Percentiles rank a stretch among this genome's conserved stretches.
These are phyloP conservation scores for Lepidocolaptes lacrymiger DNA, from an alignment of 2,797 vertebrate genomes.

Conservation along the genomic window DNA sequence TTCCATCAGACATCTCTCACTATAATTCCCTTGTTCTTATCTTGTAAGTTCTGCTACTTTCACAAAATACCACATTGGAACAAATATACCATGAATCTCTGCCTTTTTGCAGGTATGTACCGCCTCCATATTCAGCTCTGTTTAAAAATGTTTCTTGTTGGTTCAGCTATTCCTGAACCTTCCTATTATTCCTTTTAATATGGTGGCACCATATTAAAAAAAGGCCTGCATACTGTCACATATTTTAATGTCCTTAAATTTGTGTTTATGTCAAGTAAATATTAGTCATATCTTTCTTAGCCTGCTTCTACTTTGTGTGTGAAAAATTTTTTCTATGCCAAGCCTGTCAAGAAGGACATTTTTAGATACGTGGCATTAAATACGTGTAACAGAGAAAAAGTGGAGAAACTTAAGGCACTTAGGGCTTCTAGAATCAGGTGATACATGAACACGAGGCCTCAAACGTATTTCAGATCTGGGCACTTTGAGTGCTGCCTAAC, in stretches of 20 bases:
- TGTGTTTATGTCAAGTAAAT: neutral
- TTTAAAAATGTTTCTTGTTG: neutral
- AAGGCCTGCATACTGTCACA: neutral
- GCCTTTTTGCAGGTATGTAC: neutral
- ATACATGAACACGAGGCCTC: neutral
- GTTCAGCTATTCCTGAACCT: neutral
- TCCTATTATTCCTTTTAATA: too few species aligned
- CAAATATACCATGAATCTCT: neutral
- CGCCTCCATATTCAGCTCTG: neutral
- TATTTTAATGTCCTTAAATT: neutral
- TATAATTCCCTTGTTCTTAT: neutral
- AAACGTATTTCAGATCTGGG: neutral
- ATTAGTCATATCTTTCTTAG: neutral
- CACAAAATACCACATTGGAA: neutral
- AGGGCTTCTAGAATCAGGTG: neutral
- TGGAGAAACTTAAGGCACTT: neutral
- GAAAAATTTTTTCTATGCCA: neutral
- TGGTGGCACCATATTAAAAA: neutral
- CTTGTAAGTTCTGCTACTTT: neutral
- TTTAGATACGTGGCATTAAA: neutral
- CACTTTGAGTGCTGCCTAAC: neutral
- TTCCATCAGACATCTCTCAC: neutral
- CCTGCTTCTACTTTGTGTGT: neutral
- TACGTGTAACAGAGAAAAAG: neutral
- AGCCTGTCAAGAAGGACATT: neutral